Conservation (phyloP, 2,797 vertebrate genomes). For the Allobates femoralis region DNA sequence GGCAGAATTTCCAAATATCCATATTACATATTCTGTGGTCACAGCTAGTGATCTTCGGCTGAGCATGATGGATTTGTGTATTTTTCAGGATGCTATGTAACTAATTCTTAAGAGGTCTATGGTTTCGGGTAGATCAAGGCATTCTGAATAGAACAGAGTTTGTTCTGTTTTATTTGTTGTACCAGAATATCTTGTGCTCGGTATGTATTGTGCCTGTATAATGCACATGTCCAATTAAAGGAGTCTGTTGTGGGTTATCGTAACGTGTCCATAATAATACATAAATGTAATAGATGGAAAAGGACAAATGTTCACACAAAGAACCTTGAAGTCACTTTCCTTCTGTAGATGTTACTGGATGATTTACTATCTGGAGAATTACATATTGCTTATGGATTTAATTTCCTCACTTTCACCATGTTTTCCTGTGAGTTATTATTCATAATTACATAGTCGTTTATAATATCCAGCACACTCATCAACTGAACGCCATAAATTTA, state of each 20-base stretch:
- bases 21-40: not conserved
- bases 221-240: not conserved
- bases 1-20: too few species aligned
- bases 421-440: conserved; percentile 50
- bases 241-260: not conserved
- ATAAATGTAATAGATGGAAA: not conserved
- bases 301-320: conserved; percentile 21
- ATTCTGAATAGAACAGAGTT: not conserved
- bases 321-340: conserved; percentile 38
- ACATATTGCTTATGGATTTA: conserved; percentile 47
- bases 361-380: conserved; percentile 40
- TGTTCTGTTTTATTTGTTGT: conserved; percentile 3
- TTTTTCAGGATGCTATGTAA: not conserved
- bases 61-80: not conserved
- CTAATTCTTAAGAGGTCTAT: not conserved
- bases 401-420: conserved; percentile 48
- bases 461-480: conserved; percentile 37
- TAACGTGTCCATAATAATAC: not conserved
- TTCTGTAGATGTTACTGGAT: conserved; percentile 24
- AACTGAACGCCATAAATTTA: conserved; percentile 45
- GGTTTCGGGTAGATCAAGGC: not conserved
- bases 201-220: not conserved
- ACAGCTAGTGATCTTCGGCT: not conserved
- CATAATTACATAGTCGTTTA: conserved; percentile 50
- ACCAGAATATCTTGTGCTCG: not conserved